Conservation (phyloP, 2,888 invertebrate genomes). For the Aleiodes testaceus region DNA sequence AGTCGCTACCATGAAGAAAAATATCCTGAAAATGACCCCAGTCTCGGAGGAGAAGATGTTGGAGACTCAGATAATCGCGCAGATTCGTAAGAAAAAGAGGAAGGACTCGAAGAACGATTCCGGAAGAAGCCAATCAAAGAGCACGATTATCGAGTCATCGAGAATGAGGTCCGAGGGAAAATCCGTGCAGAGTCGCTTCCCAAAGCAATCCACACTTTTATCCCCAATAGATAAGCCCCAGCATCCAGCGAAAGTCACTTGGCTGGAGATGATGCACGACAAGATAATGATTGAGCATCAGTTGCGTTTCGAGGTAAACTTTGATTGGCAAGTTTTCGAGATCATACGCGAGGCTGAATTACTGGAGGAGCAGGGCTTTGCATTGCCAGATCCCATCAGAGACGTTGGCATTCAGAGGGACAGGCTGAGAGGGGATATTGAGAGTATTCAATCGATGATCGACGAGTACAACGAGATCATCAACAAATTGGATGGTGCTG, state of each 20-base stretch:
- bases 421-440: constrained; percentile 79
- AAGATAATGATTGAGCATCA: constrained; percentile 81
- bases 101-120: constrained; percentile 23
- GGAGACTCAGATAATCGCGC: not conserved
- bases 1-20: constrained; percentile 81
- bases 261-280: constrained; percentile 82
- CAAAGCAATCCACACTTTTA: constrained; percentile 43
- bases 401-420: constrained; percentile 79
- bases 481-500: constrained; percentile 80
- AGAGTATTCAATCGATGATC: constrained; percentile 77
- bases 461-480: constrained; percentile 79
- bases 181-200: constrained; percentile 38
- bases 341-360: constrained; percentile 83
- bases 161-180: constrained; percentile 37
- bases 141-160: constrained; percentile 23
- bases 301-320: constrained; percentile 80
- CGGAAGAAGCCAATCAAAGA: constrained; percentile 5
- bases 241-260: constrained; percentile 73
- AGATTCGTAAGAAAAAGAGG: not conserved
- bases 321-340: constrained; percentile 79
- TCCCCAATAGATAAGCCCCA: constrained; percentile 41
- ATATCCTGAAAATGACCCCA: constrained; percentile 78
- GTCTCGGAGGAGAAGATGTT: constrained; percentile 50
- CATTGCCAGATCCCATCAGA: constrained; percentile 74
- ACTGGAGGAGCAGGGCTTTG: constrained; percentile 81